Conservation (phyloP, 1,140 invertebrate genomes). For the Drosophila busckii region DNA sequence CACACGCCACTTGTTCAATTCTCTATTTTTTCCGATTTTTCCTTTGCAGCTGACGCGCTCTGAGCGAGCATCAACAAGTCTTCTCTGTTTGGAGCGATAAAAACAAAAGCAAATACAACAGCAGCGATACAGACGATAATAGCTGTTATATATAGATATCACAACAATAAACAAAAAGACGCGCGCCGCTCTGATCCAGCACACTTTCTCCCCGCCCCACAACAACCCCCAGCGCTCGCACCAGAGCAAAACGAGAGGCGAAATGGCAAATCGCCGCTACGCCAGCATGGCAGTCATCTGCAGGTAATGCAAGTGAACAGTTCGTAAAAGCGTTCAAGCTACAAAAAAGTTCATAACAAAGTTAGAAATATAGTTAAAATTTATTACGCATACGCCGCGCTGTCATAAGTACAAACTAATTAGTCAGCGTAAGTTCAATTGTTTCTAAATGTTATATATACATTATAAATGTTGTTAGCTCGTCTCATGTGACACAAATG, state of each 20-base stretch:
- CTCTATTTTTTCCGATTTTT: slow-evolving; percentile 14
- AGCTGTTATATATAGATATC: slow-evolving; percentile 26
- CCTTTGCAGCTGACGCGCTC: slow-evolving; percentile 26
- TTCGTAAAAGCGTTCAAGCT: slow-evolving; percentile 32
- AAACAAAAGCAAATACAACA: slow-evolving; percentile 47
- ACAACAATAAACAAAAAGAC: slow-evolving; percentile 65
- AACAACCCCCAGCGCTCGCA: neutral
- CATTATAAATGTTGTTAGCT: neutral
- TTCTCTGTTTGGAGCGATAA: slow-evolving; percentile 41
- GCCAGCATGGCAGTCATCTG: slow-evolving; percentile 71
- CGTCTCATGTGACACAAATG: slow-evolving; percentile 10
- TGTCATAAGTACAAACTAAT: slow-evolving; percentile 4
- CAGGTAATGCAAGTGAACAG: slow-evolving; percentile 74
- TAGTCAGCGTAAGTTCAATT: slow-evolving; percentile 36
- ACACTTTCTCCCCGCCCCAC: slow-evolving; percentile 3
- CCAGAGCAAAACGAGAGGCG: neutral
- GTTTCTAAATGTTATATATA: neutral
- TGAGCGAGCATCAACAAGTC: slow-evolving; percentile 26
- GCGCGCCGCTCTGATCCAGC: slow-evolving; percentile 19
- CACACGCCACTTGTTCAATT: slow-evolving; percentile 10
- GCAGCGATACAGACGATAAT: slow-evolving; percentile 9
- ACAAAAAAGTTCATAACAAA: too few species aligned
- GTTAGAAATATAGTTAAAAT: slow-evolving; percentile 5
- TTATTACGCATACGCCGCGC: slow-evolving; percentile 40
- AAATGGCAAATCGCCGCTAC: slow-evolving; percentile 53